Evolutionary conservation across 2,888 invertebrate species (phyloP), one percentile per base, ranked within the genome.

Genomic region (Proisotoma minuta): DNA sequence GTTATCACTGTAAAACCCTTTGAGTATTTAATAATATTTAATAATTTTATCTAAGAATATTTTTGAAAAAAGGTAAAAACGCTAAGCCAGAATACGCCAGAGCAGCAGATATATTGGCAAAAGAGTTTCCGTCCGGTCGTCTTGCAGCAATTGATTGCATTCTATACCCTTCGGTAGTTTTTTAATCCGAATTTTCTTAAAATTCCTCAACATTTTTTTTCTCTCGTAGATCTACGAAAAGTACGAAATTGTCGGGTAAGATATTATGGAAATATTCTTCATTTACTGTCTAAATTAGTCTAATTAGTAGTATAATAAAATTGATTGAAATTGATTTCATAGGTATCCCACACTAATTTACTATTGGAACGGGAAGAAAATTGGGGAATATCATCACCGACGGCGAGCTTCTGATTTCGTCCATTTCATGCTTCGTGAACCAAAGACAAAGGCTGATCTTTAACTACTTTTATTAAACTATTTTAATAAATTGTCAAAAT

Each of bases 331-430:
- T n/a, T n/a, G n/a, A n/a, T n/a, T n/a, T n/a, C n/a, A n/a, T n/a
- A n/a, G n/a, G n/a, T 91, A 88, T 75, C 90, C 91, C 0, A 88
- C 89, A 0, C 77, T 90, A 0, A 88, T 89, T 75, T 90, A 85
- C 78, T 91, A 86, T 78, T 82, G 83, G 18, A 83, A 85, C 75
- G 92, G 92, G 0, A 78, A 80, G 53, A 76, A 77, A 2, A 67
- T 83, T 0, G 79, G 79, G 0, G 82, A 83, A 57, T 87, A 86
- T 76, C 78, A 77, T 0, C 84, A 85, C 0, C 81, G 81, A 51
- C 77, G 85, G 8, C 81, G 80, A 1, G 73, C 76, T 0, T 82
- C 82, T 0, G 84, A 83, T 65, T 79, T 87, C 75, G 75, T 81
- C 12, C 73, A 75, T 0, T 86, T 84, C 76, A 80, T 82, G 74